Percentiles rank a stretch among this genome's conserved stretches.
Evolutionary conservation across 2,797 vertebrate genomes (phyloP).

Genomic region (Falco rusticolus): DNA sequence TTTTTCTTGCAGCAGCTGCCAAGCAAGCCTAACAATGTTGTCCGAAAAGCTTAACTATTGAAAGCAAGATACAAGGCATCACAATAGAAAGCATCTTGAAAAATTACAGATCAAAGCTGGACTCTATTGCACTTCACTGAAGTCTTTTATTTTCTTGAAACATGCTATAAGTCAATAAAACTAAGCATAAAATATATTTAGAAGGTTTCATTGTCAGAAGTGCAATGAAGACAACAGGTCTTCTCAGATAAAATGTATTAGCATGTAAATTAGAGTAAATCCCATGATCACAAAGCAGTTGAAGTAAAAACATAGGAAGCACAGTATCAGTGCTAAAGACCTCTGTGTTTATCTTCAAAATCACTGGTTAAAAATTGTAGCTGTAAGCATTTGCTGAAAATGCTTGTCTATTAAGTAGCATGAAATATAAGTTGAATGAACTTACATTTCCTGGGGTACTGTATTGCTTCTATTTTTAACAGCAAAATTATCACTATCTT

Average conservation of each 20-base stretch:
- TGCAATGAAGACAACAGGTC: neutral
- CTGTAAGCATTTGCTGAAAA: neutral
- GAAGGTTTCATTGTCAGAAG: neutral
- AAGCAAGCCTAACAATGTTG: neutral
- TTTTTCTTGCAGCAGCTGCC: neutral
- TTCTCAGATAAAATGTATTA: neutral
- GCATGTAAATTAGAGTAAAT: neutral
- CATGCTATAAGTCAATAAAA: neutral
- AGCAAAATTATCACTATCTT: neutral
- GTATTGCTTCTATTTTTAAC: neutral
- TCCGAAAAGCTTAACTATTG: neutral
- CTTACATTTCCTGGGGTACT: neutral
- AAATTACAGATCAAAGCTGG: neutral
- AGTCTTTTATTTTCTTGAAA: neutral
- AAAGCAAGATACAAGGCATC: neutral
- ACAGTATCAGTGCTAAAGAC: neutral
- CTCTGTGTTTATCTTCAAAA: neutral
- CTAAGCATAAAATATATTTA: neutral
- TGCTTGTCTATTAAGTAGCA: neutral
- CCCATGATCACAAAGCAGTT: neutral
- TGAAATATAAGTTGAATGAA: neutral
- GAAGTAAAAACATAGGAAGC: conserved; percentile 29
- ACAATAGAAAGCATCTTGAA: neutral
- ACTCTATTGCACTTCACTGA: neutral
- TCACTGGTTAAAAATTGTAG: neutral